Conservation (phyloP, 2,113 vertebrate genomes). For the Trogon surrucura region DNA sequence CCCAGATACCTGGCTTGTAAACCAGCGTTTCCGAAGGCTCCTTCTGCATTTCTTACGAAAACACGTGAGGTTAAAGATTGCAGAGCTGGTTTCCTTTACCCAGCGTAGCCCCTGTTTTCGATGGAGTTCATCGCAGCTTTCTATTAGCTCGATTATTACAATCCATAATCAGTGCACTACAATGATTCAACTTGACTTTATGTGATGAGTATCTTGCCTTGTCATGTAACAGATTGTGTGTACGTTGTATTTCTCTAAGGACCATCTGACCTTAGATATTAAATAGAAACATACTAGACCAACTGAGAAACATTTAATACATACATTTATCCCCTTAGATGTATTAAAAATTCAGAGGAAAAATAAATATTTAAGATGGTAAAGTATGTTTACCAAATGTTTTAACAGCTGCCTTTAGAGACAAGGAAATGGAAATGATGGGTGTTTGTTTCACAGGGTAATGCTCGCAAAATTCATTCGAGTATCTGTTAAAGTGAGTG, state of each 20-base stretch:
- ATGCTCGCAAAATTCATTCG: constrained; percentile 49
- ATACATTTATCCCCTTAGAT: constrained; percentile 78
- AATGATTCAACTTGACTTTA: constrained; percentile 78
- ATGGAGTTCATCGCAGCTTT: constrained; percentile 36
- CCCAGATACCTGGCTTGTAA: neutral
- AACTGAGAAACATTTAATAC: constrained; percentile 83
- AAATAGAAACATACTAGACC: constrained; percentile 83
- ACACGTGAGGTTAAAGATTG: neutral
- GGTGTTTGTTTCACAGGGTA: constrained; percentile 67
- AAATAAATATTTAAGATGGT: constrained; percentile 84
- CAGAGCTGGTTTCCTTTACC: constrained; percentile 11
- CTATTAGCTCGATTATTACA: constrained; percentile 63
- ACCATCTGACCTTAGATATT: constrained; percentile 83
- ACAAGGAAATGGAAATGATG: constrained; percentile 73
- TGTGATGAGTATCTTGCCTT: constrained; percentile 78
- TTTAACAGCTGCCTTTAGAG: constrained; percentile 76
- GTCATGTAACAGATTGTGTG: constrained; percentile 83
- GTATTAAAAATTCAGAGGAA: constrained; percentile 84
- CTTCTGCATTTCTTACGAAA: neutral
- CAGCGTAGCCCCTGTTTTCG: neutral
- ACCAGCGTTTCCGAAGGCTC: neutral
- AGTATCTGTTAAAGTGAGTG: constrained; percentile 37
- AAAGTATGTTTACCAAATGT: constrained; percentile 84
- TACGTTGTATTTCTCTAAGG: constrained; percentile 82
- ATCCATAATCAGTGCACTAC: constrained; percentile 68